These are phyloP conservation scores for Falco concolor DNA, from an alignment of 2,797 vertebrate genomes.

Conservation along the genomic window DNA sequence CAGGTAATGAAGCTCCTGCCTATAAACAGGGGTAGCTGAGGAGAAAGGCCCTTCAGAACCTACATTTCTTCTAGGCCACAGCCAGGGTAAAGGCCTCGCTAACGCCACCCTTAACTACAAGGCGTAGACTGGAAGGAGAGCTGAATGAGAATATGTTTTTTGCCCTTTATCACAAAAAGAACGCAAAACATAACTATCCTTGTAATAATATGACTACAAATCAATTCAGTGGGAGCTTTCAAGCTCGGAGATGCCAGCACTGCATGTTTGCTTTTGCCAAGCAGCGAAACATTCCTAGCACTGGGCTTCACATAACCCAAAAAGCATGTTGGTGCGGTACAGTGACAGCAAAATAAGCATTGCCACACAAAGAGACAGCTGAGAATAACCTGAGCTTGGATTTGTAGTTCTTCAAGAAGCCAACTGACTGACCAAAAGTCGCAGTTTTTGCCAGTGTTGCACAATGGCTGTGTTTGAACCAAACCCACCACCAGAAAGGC, in stretches of 20 bases:
- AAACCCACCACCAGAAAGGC: background rate
- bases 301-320: too few relatives aligned
- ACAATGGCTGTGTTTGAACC: background rate
- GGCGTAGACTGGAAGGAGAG: background rate
- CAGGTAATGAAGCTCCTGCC: background rate
- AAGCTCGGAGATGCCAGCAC: fast-evolving
- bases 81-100: fast-evolving
- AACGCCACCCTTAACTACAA: background rate
- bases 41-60: background rate
- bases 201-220: background rate
- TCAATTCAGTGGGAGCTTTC: background rate
- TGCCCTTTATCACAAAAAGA: background rate
- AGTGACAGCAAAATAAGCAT: too few relatives aligned
- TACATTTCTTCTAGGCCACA: background rate
- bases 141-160: background rate
- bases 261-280: too few relatives aligned
- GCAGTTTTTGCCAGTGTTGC: fast-evolving
- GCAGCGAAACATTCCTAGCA: background rate
- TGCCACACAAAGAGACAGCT: background rate
- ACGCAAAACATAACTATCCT: fast-evolving
- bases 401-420: background rate
- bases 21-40: background rate
- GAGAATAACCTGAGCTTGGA: fast-evolving
- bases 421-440: background rate
- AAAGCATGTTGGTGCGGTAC: fast-evolving